Conservation (phyloP, 2,113 vertebrate species). For the Neolamprologus tretocephalus region DNA sequence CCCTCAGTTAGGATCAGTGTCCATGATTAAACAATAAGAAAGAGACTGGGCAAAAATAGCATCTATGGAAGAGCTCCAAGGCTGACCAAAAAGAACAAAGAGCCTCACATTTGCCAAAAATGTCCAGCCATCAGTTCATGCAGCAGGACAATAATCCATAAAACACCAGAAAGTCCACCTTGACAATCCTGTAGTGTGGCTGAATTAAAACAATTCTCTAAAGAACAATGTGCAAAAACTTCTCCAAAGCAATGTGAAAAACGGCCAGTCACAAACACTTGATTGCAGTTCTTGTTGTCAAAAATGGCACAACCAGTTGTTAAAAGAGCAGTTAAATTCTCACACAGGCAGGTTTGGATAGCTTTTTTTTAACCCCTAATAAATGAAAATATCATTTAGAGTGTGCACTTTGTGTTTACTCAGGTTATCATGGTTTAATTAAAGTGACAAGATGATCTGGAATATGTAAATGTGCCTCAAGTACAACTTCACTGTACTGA, state of each 20-base stretch:
- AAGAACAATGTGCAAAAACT: not conserved
- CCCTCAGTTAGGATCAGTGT: not conserved
- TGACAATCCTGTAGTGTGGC: not conserved
- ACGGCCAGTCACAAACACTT: not conserved
- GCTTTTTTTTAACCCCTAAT: not conserved
- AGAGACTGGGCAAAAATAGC: not conserved
- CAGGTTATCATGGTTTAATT: fast-evolving
- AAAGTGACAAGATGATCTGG: not conserved
- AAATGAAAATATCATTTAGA: not conserved
- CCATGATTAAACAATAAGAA: not conserved
- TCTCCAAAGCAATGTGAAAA: not conserved
- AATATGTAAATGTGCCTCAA: not conserved
- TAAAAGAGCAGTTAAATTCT: not conserved
- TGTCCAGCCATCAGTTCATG: not conserved
- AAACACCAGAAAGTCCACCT: not conserved
- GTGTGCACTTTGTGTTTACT: not conserved
- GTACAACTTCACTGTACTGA: not conserved
- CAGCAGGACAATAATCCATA: not conserved
- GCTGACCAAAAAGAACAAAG: not conserved
- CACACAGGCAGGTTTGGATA: not conserved
- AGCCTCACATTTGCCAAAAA: not conserved
- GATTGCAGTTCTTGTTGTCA: not conserved
- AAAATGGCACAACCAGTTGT: not conserved
- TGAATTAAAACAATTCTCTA: not conserved
- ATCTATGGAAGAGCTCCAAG: fast-evolving